phyloP scores from a whole-genome alignment of 92 coral and sea anemone species.

The Muricea muricata region DNA sequence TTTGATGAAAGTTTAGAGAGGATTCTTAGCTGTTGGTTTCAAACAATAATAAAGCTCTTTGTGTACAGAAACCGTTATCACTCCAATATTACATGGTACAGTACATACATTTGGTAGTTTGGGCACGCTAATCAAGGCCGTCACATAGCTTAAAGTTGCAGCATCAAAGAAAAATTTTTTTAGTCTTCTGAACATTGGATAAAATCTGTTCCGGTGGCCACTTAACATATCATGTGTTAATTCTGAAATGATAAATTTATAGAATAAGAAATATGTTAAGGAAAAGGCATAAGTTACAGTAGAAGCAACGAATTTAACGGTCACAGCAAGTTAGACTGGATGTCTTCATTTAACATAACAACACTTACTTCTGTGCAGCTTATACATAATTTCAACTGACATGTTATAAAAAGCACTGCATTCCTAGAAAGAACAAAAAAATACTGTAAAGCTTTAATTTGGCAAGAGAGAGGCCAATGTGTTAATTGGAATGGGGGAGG shows the following conservation, averaged over 20 bases:
- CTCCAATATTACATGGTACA: neutral
- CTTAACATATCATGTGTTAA: conserved; percentile 80
- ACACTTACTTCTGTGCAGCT: conserved; percentile 89
- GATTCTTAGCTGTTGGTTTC: too few relatives aligned
- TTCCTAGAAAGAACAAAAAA: conserved; percentile 67
- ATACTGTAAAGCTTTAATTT: neutral
- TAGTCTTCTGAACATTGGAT: conserved; percentile 65
- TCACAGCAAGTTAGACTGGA: too few relatives aligned
- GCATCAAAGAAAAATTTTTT: conserved; percentile 96
- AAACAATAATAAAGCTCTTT: neutral
- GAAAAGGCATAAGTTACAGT: too few relatives aligned
- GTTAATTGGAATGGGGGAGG: too few relatives aligned
- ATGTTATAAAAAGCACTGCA: conserved; percentile 89
- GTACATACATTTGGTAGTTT: conserved; percentile 79
- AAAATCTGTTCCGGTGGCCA: conserved; percentile 91
- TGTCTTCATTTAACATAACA: neutral
- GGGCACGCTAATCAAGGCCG: conserved; percentile 82
- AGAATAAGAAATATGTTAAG: neutral
- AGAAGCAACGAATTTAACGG: too few relatives aligned
- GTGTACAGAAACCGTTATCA: too few relatives aligned
- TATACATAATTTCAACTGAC: conserved; percentile 90
- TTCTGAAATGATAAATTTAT: conserved; percentile 53
- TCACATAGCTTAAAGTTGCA: conserved; percentile 92
- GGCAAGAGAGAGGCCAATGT: too few relatives aligned
- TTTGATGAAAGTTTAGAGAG: too few relatives aligned